Evolutionary conservation across 1,140 invertebrate species (phyloP).

Genomic region (Parapsyche elsis): DNA sequence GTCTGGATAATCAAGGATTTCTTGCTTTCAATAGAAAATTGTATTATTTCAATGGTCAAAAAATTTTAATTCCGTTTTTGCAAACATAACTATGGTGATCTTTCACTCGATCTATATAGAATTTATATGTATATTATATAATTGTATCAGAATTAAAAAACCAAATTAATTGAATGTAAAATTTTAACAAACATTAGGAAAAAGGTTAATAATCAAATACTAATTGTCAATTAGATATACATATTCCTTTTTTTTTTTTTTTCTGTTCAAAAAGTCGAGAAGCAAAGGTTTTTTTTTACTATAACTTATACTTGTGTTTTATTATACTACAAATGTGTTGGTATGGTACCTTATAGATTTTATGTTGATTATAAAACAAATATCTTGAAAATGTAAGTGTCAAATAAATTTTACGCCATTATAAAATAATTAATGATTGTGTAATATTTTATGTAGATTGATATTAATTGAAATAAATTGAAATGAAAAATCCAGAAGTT

Average conservation of each 20-base stretch:
- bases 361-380: background rate
- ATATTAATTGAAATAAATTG: conserved; percentile 56
- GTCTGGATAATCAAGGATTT: too few relatives aligned
- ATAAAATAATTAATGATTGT: conserved; percentile 53
- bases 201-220: background rate
- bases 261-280: conserved; percentile 50
- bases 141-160: too few relatives aligned
- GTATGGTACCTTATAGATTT: conserved; percentile 16
- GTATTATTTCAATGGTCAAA: too few relatives aligned
- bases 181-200: too few relatives aligned
- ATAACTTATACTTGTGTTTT: conserved; percentile 4
- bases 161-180: too few relatives aligned
- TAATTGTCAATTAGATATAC: background rate
- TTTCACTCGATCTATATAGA: too few relatives aligned
- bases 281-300: conserved; percentile 46
- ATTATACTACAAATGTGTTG: background rate
- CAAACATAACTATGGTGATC: too few relatives aligned
- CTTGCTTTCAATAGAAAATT: too few relatives aligned
- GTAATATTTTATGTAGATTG: conserved; percentile 56
- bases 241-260: background rate
- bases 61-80: too few relatives aligned
- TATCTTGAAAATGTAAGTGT: conserved; percentile 41
- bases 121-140: too few relatives aligned
- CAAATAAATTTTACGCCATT: conserved; percentile 48
- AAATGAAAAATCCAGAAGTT: conserved; percentile 25